phyloP scores from a whole-genome alignment of 2,113 vertebrate species.

The Takifugu flavidus region DNA sequence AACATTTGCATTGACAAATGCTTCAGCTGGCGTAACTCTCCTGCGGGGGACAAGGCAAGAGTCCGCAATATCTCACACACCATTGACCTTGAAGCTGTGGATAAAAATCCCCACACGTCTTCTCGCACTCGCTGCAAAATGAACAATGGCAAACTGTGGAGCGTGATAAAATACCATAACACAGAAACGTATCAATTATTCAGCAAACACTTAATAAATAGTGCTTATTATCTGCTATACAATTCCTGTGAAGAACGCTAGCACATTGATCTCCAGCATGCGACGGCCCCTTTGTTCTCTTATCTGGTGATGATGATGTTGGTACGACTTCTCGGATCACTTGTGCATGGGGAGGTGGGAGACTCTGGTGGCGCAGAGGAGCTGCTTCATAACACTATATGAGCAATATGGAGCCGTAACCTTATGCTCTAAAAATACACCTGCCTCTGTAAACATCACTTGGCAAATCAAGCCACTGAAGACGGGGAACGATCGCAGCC shows the following conservation, averaged over 20 bases:
- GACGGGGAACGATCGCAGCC: slow-evolving; percentile 3
- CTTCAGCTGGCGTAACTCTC: slow-evolving; percentile 25
- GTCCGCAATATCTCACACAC: slow-evolving; percentile 39
- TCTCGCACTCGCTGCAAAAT: neutral
- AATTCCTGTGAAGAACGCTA: too few species aligned
- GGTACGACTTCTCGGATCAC: slow-evolving; percentile 2
- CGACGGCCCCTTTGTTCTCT: too few species aligned
- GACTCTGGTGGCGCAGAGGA: slow-evolving; percentile 3
- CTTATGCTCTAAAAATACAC: slow-evolving; percentile 54
- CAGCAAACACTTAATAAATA: too few species aligned
- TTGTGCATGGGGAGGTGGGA: slow-evolving; percentile 18
- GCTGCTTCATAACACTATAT: slow-evolving; percentile 20
- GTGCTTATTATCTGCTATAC: too few species aligned
- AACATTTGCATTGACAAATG: slow-evolving; percentile 48
- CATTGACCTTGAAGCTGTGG: slow-evolving; percentile 51
- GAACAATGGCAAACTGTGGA: neutral
- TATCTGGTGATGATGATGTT: neutral
- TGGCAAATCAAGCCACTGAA: slow-evolving; percentile 26
- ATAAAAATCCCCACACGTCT: slow-evolving; percentile 22
- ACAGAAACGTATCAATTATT: too few species aligned
- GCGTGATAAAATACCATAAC: too few species aligned
- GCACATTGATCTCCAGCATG: too few species aligned
- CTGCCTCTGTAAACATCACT: slow-evolving; percentile 35
- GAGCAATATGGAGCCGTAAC: slow-evolving; percentile 24
- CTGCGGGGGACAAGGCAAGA: slow-evolving; percentile 15